These are phyloP conservation scores for Alexandromys fortis DNA, from an alignment of 2,113 vertebrate genomes.

Conservation along the genomic window DNA sequence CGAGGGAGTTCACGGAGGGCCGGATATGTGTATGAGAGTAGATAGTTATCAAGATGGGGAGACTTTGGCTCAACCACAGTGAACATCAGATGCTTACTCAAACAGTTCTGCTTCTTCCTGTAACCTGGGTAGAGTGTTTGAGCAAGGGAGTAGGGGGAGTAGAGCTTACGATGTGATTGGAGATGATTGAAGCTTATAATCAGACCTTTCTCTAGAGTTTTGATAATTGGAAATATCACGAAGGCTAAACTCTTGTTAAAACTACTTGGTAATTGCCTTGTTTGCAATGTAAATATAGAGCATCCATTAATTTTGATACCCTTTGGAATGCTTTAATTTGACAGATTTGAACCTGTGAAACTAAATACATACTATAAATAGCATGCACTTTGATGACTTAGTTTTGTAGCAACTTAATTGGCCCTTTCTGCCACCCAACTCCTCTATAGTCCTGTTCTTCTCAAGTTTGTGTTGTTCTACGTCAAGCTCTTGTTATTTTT, in stretches of 20 bases:
- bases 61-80: neutral
- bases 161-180: neutral
- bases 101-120: neutral
- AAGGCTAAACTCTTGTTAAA: conserved; percentile 61
- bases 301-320: conserved; percentile 62
- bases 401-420: conserved; percentile 58
- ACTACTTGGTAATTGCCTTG: conserved; percentile 39
- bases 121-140: neutral
- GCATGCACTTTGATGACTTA: conserved; percentile 36
- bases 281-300: conserved; percentile 59
- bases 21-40: neutral
- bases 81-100: neutral
- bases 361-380: conserved; percentile 59
- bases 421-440: neutral
- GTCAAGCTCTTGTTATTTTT: conserved; percentile 10
- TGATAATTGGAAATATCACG: conserved; percentile 43
- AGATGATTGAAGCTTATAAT: conserved; percentile 9
- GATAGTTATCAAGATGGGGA: neutral
- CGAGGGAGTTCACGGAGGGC: neutral
- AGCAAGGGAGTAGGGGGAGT: neutral
- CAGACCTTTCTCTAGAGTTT: conserved; percentile 24
- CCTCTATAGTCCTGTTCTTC: conserved; percentile 16
- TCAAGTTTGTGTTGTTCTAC: neutral
- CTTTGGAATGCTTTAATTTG: conserved; percentile 63
- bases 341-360: conserved; percentile 68